Evolutionary conservation across 2,113 vertebrate genomes (phyloP).

Genomic region (Hemibagrus wyckioides): DNA sequence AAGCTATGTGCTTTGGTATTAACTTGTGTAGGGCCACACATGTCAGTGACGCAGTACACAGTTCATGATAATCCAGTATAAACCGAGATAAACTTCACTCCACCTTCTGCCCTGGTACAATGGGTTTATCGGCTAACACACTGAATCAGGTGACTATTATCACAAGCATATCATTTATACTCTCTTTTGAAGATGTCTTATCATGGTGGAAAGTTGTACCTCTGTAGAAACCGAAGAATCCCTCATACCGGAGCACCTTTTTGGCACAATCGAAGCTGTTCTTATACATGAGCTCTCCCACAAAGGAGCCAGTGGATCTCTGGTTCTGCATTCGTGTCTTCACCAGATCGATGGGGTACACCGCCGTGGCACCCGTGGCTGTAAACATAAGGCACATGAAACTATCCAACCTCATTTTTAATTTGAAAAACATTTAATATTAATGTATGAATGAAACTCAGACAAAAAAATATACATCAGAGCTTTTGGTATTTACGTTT

Average conservation of each 20-base stretch:
- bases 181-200: background rate
- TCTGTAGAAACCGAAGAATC: constrained; percentile 94
- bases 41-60: constrained; percentile 28
- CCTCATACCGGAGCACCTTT: constrained; percentile 92
- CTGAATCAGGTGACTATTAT: background rate
- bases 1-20: constrained; percentile 34
- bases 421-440: constrained; percentile 7
- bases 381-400: constrained; percentile 50
- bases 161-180: background rate
- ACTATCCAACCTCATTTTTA: constrained; percentile 8
- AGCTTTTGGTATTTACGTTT: background rate
- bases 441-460: background rate
- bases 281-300: constrained; percentile 95
- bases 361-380: constrained; percentile 94
- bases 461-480: background rate
- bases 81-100: background rate
- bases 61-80: constrained; percentile 24
- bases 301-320: constrained; percentile 84
- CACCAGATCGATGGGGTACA: constrained; percentile 95
- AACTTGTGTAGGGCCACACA: constrained; percentile 22
- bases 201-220: constrained; percentile 69
- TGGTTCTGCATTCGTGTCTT: constrained; percentile 99
- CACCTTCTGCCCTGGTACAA: background rate
- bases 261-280: constrained; percentile 97
- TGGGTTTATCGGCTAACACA: background rate